Percentiles rank a stretch among this genome's conserved stretches.
phyloP scores from a whole-genome alignment of 2,888 invertebrate species.

The Rhorus exstirpatorius region DNA sequence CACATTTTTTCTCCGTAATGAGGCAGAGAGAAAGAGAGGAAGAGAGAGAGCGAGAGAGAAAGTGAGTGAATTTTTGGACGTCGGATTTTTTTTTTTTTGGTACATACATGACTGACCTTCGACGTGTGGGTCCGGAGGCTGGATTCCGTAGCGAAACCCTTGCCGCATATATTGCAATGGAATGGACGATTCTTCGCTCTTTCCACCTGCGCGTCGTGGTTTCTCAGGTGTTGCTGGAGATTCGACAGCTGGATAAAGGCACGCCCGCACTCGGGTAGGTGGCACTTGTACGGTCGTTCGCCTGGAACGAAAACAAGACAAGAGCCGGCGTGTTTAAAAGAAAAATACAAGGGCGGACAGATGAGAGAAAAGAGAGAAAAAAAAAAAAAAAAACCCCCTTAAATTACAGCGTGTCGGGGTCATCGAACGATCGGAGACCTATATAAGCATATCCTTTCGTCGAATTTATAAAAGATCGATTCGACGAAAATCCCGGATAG shows the following conservation, averaged over 20 bases:
- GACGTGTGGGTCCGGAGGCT: constrained; percentile 98
- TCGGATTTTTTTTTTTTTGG: constrained; percentile 84
- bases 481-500: too few species aligned
- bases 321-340: constrained; percentile 27
- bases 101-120: constrained; percentile 95
- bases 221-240: constrained; percentile 97
- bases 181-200: constrained; percentile 97
- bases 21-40: constrained; percentile 65
- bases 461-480: too few species aligned
- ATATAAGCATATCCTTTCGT: too few species aligned
- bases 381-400: background rate
- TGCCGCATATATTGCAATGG: constrained; percentile 98
- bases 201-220: constrained; percentile 98
- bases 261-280: constrained; percentile 97
- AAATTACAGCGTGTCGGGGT: background rate
- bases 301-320: constrained; percentile 88
- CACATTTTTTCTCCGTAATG: constrained; percentile 45
- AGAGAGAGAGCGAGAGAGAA: constrained; percentile 50
- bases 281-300: constrained; percentile 98
- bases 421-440: constrained; percentile 6
- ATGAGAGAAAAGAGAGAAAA: constrained; percentile 27
- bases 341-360: constrained; percentile 57
- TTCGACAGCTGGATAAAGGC: constrained; percentile 99
- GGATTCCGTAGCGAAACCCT: constrained; percentile 98
- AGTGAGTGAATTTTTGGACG: constrained; percentile 81